Conservation (phyloP, 2,888 invertebrate genomes). For the Luperina testacea region DNA sequence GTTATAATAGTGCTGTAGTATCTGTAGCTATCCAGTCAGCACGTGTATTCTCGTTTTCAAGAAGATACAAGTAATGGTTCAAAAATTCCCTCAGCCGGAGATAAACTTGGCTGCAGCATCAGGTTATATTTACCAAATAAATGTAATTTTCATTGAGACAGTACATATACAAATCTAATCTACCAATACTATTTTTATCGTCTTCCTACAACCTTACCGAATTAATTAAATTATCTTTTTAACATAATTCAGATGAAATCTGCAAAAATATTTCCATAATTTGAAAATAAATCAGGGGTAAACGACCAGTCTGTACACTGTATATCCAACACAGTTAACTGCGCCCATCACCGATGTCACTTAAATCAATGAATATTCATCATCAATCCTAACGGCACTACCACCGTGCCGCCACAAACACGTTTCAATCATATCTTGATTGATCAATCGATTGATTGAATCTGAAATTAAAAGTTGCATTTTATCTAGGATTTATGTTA, state of each 20-base stretch:
- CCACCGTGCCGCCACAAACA: constrained; percentile 43
- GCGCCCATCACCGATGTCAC: constrained; percentile 52
- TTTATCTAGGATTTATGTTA: background rate
- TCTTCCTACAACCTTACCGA: background rate
- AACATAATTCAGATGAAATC: constrained; percentile 4
- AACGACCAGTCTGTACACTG: constrained; percentile 35
- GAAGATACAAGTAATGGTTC: background rate
- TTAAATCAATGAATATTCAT: constrained; percentile 59
- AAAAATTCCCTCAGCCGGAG: background rate
- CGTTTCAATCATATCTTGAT: constrained; percentile 58
- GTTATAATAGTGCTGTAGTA: background rate
- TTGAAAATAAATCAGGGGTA: constrained; percentile 33
- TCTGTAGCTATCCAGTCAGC: background rate
- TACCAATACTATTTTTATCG: no score
- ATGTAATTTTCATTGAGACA: background rate
- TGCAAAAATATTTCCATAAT: constrained; percentile 6
- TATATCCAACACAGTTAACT: constrained; percentile 19
- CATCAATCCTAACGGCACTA: constrained; percentile 52
- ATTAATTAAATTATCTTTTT: background rate
- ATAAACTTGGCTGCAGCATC: no score
- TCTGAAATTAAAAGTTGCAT: constrained; percentile 46
- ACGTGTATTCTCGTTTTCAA: background rate
- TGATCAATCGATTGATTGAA: constrained; percentile 57
- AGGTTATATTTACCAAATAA: background rate
- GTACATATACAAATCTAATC: no score